Evolutionary conservation across 2,113 vertebrate genomes (phyloP), one percentile per base, ranked within the genome.

Genomic region (Scopus umbretta): DNA sequence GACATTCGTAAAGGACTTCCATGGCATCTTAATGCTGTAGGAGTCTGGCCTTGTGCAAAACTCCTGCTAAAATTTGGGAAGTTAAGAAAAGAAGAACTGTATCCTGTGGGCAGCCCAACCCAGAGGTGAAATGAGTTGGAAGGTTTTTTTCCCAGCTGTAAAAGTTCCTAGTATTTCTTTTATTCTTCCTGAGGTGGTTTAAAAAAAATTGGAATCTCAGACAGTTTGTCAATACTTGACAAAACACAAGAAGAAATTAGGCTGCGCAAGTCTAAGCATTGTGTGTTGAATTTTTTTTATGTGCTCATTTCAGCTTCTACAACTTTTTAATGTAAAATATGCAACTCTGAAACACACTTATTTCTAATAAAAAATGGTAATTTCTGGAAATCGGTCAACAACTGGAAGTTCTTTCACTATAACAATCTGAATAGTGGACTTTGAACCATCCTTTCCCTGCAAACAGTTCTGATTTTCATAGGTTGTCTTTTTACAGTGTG

Each of bases 21-120:
- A 3, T 26, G 34, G 23, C 1, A 1, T 13, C 13, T 14, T 21
- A 66, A 38, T 52, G 80, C 80, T 4, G 0, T 7, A 11, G 32
- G 72, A 74, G 16, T 45, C 67, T 22, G 81, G 14, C 7, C 42
- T 61, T 49, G 22, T 67, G 63, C 43, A 81, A 76, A 92, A 15
- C 30, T 65, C 25, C 47, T 67, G 26, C 34, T 87, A 34, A 55
- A 74, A 55, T 63, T 2, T 26, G 55, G 55, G 16, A 75, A 16
- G 4, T 12, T 32, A 73, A 3, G 70, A 58, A 53, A n/a, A 75
- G 19, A 52, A 10, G 16, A 56, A 9, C 16, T 58, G 15, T 17
- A 12, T 52, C 49, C 52, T 25, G 7, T 13, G 61, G 53, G 73
- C n/a, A 90, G 65, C 34, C n/a, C 59, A 59, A 4, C 29, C 7